Evolutionary conservation across 2,113 vertebrate species (phyloP), one percentile per base, ranked within the genome.

Genomic region (Mus spicilegus): DNA sequence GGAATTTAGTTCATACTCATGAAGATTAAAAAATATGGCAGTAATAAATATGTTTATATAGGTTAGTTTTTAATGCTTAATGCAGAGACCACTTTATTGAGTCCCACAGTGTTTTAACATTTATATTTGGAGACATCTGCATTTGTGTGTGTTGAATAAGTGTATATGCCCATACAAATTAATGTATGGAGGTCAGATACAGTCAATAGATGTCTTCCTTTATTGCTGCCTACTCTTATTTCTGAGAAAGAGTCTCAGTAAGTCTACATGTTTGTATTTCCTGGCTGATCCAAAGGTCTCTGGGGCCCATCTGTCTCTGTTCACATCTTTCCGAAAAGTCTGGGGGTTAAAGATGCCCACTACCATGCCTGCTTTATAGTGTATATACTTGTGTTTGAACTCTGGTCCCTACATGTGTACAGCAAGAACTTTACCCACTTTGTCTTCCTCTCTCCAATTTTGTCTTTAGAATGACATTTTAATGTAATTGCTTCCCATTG

Each of bases 31-130:
- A 93, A 95, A 76, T 63, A 72, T 39, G 54, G 10, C 77, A 82
- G 14, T 72, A 89, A 95, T 86, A 81, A 69, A 89, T 22, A 58
- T 89, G 28, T 30, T 77, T 16, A 61, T 92, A 28, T 72, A 82
- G 93, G 85, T 97, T 77, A 33, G 61, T 78, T 82, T 84, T 95
- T 85, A 77, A 63, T 92, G 10, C 75, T 76, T 90, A 87, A 72
- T 56, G 86, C 85, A 92, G 30, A 84, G 72, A 0, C 4, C 87
- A 87, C 89, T 67, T 95, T 95, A 86, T 81, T 84, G 69, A 22
- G 70, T 80, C 33, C 63, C 42, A 80, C 58, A 46, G 61, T 46
- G 49, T 78, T 96, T 87, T 76, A 86, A 61, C 76, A 90, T 33
- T 81, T 58, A 39, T 39, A 58, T 61, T 39, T 24, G 5, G 36